phyloP scores from a whole-genome alignment of 2,888 invertebrate genomes.

The Eilema sororculum region DNA sequence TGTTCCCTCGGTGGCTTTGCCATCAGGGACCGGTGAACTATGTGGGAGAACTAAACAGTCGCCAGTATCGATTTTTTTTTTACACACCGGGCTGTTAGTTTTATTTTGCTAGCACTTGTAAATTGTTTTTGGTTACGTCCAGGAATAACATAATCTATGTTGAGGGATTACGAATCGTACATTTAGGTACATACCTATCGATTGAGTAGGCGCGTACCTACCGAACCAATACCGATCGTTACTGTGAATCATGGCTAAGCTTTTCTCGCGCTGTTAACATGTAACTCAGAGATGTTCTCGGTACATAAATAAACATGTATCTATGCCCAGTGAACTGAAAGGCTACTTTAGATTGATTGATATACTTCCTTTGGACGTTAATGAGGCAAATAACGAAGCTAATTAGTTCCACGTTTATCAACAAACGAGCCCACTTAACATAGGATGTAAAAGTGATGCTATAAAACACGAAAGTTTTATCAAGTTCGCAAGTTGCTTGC shows the following conservation, averaged over 20 bases:
- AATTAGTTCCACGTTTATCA: conserved; percentile 56
- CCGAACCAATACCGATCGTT: conserved; percentile 47
- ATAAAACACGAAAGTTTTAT: conserved; percentile 58
- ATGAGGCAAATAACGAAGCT: conserved; percentile 60
- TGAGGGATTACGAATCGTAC: conserved; percentile 50
- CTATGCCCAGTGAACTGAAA: conserved; percentile 55
- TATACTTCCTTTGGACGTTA: conserved; percentile 57
- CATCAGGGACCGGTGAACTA: conserved; percentile 63
- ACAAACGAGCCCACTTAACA: conserved; percentile 41
- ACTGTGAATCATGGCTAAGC: conserved; percentile 66
- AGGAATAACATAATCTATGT: conserved; percentile 44
- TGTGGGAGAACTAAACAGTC: conserved; percentile 72
- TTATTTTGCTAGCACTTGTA: conserved; percentile 63
- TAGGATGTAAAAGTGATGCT: conserved; percentile 36
- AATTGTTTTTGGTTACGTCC: conserved; percentile 38
- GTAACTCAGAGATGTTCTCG: conserved; percentile 56
- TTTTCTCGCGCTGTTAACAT: conserved; percentile 59
- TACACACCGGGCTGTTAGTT: conserved; percentile 53
- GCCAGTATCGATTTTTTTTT: conserved; percentile 65
- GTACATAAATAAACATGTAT: conserved; percentile 70
- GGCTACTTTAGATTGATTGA: conserved; percentile 62
- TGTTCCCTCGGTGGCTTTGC: conserved; percentile 68
- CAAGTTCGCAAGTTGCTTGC: conserved; percentile 57
- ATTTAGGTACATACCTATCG: conserved; percentile 52
- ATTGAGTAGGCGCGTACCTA: conserved; percentile 38